Percentiles rank a stretch among this genome's conserved stretches.
Conservation (phyloP, 2,888 invertebrate genomes). For the Cephonodes hylas region DNA sequence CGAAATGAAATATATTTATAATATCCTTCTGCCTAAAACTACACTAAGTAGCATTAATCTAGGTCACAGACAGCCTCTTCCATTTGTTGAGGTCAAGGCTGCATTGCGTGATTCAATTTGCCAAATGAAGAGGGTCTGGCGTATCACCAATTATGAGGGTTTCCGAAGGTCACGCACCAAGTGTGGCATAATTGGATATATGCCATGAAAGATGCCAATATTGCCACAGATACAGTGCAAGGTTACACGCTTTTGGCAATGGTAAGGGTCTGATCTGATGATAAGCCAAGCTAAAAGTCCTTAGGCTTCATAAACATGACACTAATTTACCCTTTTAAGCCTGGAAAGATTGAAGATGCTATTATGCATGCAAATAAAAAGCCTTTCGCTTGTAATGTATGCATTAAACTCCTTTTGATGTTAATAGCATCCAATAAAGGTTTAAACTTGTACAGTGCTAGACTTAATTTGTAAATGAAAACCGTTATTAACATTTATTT, state of each 20-base stretch:
- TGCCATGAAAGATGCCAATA: neutral
- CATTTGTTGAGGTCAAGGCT: neutral
- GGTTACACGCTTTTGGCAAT: neutral
- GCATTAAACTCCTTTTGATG: too few species aligned
- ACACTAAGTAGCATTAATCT: neutral
- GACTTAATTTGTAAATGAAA: too few species aligned
- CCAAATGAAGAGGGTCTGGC: neutral
- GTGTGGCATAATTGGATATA: neutral
- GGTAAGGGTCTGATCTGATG: neutral
- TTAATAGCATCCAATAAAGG: too few species aligned
- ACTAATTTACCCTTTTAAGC: neutral
- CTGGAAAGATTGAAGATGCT: neutral
- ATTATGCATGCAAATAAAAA: too few species aligned
- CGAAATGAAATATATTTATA: neutral
- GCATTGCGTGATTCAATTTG: neutral
- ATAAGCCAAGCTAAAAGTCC: neutral
- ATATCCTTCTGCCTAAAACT: too few species aligned
- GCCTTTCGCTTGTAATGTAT: too few species aligned
- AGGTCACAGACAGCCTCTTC: neutral
- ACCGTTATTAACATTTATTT: too few species aligned
- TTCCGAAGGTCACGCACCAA: neutral
- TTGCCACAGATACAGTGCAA: neutral
- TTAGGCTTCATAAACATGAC: neutral
- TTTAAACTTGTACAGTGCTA: too few species aligned
- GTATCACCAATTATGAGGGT: slow-evolving; percentile 7